These are phyloP conservation scores for Suncus etruscus DNA, from an alignment of 2,113 vertebrate genomes.

Conservation along the genomic window DNA sequence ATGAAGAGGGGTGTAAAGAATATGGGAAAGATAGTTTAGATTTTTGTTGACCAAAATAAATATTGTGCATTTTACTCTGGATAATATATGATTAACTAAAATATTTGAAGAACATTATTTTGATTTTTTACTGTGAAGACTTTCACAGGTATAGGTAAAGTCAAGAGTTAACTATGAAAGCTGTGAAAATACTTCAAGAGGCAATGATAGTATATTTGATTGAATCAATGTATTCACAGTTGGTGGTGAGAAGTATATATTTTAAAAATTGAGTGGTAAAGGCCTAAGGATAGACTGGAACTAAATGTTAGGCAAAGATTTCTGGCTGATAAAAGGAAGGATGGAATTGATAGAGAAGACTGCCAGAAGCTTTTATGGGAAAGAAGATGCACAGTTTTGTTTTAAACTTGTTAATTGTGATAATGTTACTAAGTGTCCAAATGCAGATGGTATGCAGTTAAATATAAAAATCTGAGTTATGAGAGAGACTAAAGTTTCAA, in stretches of 20 bases:
- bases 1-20: neutral
- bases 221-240: neutral
- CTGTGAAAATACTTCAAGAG: neutral
- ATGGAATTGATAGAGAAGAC: neutral
- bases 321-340: neutral
- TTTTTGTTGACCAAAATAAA: neutral
- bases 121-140: neutral
- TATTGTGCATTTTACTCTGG: neutral
- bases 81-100: neutral
- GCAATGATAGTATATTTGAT: neutral
- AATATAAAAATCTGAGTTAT: neutral
- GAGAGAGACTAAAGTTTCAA: no score
- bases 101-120: neutral
- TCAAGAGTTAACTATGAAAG: neutral
- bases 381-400: neutral
- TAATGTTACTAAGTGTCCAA: neutral
- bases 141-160: no score
- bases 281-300: neutral
- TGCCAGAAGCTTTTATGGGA: neutral
- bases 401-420: neutral
- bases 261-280: neutral
- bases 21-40: neutral
- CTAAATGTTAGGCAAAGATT: neutral
- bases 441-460: neutral
- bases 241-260: neutral